Evolutionary conservation across 2,888 invertebrate species (phyloP).

Genomic region (Tipula confusa): DNA sequence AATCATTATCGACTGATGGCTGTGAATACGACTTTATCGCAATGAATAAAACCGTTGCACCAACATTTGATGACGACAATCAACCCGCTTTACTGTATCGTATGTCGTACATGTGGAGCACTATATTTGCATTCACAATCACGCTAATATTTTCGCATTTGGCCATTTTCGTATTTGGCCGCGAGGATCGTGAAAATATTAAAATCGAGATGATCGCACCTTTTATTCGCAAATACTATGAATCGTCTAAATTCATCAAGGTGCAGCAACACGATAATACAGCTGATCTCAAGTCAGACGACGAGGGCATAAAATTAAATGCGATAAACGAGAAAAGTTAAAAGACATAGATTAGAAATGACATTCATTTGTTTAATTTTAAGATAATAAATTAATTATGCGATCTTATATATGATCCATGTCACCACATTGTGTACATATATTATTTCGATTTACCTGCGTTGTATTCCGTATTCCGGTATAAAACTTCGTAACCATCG

Average conservation of each 20-base stretch:
- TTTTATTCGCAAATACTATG: constrained; percentile 16
- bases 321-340: neutral
- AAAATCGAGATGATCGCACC: constrained; percentile 40
- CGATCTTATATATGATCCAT: neutral
- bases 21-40: constrained; percentile 46
- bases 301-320: neutral
- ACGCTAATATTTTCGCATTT: constrained; percentile 55
- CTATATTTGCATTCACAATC: constrained; percentile 20
- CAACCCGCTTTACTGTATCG: constrained; percentile 57
- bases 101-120: neutral
- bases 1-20: constrained; percentile 53
- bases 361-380: neutral
- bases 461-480: neutral
- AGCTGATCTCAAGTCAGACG: neutral
- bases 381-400: neutral
- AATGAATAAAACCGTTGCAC: neutral
- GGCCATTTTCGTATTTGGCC: constrained; percentile 38
- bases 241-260: neutral
- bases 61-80: neutral
- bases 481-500: neutral
- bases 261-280: neutral
- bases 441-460: neutral
- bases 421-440: neutral
- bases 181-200: constrained; percentile 51
- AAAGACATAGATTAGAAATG: neutral